These are phyloP conservation scores for Spialia ferax DNA, from an alignment of 2,888 invertebrate genomes.

Conservation along the genomic window DNA sequence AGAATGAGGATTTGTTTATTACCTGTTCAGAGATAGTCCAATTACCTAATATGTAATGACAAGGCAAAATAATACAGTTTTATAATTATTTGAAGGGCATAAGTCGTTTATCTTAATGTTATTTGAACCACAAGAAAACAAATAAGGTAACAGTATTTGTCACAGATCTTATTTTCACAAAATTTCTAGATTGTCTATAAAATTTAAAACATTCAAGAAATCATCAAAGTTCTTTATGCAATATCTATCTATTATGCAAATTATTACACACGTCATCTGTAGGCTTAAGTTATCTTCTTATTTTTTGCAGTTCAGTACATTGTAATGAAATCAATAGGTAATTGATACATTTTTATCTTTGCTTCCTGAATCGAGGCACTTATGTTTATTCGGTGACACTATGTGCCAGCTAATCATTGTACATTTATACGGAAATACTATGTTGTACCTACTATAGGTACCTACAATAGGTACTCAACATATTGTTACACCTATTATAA, in stretches of 20 bases:
- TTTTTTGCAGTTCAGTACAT: slow-evolving; percentile 25
- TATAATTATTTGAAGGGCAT: slow-evolving; percentile 7
- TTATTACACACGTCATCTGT: no score
- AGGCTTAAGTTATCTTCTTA: slow-evolving; percentile 9
- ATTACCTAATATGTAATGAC: no score
- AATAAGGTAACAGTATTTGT: background rate
- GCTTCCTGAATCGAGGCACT: slow-evolving; percentile 31
- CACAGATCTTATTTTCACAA: background rate
- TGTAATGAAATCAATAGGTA: slow-evolving; percentile 9
- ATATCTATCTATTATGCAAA: no score
- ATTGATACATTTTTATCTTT: slow-evolving; percentile 15
- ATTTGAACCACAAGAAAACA: slow-evolving; percentile 29
- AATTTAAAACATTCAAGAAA: background rate
- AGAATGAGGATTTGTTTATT: no score
- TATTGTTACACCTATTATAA: slow-evolving; percentile 1
- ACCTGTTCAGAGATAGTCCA: no score
- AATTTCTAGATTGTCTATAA: background rate
- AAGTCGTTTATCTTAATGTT: slow-evolving; percentile 41
- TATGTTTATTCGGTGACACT: slow-evolving; percentile 16
- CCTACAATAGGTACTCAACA: no score
- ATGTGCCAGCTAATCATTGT: no score
- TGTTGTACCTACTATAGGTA: no score
- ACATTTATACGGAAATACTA: no score
- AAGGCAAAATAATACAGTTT: background rate
- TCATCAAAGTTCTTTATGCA: background rate